Conservation (phyloP, 2,113 vertebrate genomes). For the Otis tarda region DNA sequence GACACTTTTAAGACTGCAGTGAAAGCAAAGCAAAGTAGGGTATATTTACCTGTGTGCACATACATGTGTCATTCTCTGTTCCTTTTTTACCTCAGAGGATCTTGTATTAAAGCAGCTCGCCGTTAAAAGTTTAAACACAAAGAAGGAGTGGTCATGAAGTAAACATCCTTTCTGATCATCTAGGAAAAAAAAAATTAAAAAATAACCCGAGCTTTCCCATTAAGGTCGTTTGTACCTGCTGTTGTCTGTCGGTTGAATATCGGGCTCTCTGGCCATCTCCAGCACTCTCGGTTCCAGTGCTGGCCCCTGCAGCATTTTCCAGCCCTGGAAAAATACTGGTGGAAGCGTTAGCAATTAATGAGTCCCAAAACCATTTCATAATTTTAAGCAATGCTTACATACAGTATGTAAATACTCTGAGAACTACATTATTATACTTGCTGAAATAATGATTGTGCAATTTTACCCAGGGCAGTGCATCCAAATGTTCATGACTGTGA, state of each 20-base stretch:
- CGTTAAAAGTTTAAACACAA: conserved; percentile 10
- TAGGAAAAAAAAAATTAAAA: background rate
- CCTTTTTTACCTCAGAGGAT: conserved; percentile 17
- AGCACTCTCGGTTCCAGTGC: conserved; percentile 34
- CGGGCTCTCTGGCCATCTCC: conserved; percentile 37
- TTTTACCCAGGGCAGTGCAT: conserved; percentile 9
- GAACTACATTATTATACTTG: conserved; percentile 29
- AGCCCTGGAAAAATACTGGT: conserved; percentile 60
- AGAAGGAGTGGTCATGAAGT: conserved; percentile 52
- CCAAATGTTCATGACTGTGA: conserved; percentile 44
- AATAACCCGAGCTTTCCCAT: conserved; percentile 68
- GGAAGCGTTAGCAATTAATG: conserved; percentile 74
- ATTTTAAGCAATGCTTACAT: conserved; percentile 32
- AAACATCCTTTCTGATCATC: conserved; percentile 81
- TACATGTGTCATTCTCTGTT: conserved; percentile 14
- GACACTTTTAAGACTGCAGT: background rate
- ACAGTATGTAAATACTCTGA: background rate
- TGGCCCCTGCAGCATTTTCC: conserved; percentile 62
- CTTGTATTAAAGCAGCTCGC: conserved; percentile 30
- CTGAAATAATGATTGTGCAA: background rate
- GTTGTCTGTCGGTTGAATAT: conserved; percentile 55
- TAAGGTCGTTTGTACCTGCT: conserved; percentile 72
- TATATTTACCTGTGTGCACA: background rate
- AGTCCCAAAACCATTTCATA: conserved; percentile 72
- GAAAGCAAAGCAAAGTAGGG: conserved; percentile 37